These are phyloP conservation scores for Neoascia interrupta DNA, from an alignment of 2,888 invertebrate species.

Conservation along the genomic window DNA sequence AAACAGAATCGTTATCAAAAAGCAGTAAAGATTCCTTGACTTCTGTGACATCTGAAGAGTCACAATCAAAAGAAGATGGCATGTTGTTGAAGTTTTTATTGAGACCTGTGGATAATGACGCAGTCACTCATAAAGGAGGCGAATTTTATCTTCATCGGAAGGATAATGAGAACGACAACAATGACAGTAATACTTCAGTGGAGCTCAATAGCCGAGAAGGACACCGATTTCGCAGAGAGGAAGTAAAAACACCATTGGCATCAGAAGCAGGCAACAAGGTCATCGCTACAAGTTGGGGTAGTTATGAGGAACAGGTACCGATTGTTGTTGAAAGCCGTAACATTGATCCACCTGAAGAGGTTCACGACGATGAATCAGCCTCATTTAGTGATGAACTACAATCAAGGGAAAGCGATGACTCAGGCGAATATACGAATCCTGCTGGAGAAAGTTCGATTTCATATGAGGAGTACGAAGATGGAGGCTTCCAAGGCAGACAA, in stretches of 20 bases:
- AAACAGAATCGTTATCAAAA: conserved; percentile 34
- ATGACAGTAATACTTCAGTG: conserved; percentile 42
- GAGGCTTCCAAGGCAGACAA: conserved; percentile 48
- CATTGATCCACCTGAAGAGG: conserved; percentile 6
- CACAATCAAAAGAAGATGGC: conserved; percentile 24
- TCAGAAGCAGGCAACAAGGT: conserved; percentile 28
- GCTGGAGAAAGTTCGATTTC: conserved; percentile 24
- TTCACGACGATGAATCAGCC: conserved; percentile 18
- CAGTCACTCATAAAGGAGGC: conserved; percentile 28
- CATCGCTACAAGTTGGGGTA: conserved; percentile 59
- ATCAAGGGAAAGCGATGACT: conserved; percentile 27
- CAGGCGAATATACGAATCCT: conserved; percentile 25
- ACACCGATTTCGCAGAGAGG: conserved; percentile 42
- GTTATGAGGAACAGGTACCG: conserved; percentile 60
- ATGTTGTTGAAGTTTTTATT: conserved; percentile 39
- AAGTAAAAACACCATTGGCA: conserved; percentile 2
- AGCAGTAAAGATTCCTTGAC: conserved; percentile 13
- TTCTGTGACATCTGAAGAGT: too few relatives aligned
- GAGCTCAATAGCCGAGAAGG: conserved; percentile 6
- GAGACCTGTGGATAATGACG: conserved; percentile 37
- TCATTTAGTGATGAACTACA: conserved; percentile 33
- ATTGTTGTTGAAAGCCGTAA: conserved; percentile 49
- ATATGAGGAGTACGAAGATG: conserved; percentile 58
- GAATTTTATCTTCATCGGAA: conserved; percentile 23
- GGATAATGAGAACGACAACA: conserved; percentile 48